Evolutionary conservation across 2,888 invertebrate species (phyloP), one percentile per base, ranked within the genome.

Genomic region (Eristalinus sepulchralis): DNA sequence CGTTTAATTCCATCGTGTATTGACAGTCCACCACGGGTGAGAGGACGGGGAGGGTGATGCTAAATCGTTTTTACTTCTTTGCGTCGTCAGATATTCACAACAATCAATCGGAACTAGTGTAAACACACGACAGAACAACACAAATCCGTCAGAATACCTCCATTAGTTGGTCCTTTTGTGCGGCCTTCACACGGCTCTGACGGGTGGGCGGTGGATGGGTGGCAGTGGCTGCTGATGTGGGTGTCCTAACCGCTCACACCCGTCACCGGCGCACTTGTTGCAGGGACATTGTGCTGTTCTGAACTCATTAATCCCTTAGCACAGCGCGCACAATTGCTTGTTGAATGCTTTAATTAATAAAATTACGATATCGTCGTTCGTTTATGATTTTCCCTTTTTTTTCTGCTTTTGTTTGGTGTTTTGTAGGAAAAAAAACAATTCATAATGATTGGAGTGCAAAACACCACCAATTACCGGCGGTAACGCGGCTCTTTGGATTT

Each of bases 291-390:
- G 68, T 22, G 34, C 59, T 47, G 27, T n/a, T n/a, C 27, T 27
- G 47, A 47, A 17, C 47, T 47, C 67, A 47, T 71, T 76, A 80
- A 75, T 71, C 34, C 33, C 34, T 64, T 73, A 63, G 4, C 13
- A 27, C 27, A 59, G 20, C 66, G 34, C 39, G 13, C 67, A 68
- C 55, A 73, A 72, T 77, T 80, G 57, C 72, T 72, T 64, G 77
- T 81, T 85, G 81, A 80, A 76, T 77, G 70, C 47, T 81, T 83
- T 71, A 85, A 81, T 85, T 73, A 73, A 72, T 57, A 55, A 60
- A 71, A 62, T 77, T 76, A 72, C 59, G 47, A 47, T 47, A 47
- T 47, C 47, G 47, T 47, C 47, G 47, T 47, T 47, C n/a, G 62
- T 9, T 31, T 24, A 36, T 64, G 63, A n/a, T 1, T 77, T 39